These are phyloP conservation scores for Melanotaenia nigrans DNA, from an alignment of 2,797 vertebrate species.

Conservation along the genomic window DNA sequence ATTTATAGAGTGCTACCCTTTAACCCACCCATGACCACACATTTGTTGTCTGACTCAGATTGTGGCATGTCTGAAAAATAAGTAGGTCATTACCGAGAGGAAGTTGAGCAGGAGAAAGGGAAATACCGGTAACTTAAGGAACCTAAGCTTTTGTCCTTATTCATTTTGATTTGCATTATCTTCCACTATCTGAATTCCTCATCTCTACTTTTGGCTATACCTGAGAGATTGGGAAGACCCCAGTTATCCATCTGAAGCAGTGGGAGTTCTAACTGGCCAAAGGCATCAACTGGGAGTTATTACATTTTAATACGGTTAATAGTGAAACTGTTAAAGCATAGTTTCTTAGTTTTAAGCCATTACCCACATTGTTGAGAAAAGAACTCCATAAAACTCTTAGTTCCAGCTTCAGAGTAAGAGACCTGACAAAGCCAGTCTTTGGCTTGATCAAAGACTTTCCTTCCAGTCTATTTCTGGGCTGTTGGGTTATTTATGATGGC, in stretches of 20 bases:
- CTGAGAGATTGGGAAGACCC: slow-evolving; percentile 37
- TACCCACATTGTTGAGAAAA: slow-evolving; percentile 13
- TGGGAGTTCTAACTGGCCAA: slow-evolving; percentile 32
- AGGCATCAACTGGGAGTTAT: slow-evolving; percentile 16
- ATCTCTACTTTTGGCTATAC: slow-evolving; percentile 29
- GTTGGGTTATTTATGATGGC: slow-evolving; percentile 67
- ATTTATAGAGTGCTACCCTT: slow-evolving; percentile 52
- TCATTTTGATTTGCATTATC: slow-evolving; percentile 60
- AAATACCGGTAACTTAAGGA: slow-evolving; percentile 45
- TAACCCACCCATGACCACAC: slow-evolving; percentile 58
- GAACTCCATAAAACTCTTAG: slow-evolving; percentile 23
- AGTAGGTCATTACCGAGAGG: slow-evolving; percentile 77
- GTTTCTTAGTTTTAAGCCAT: slow-evolving; percentile 10
- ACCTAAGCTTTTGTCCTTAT: slow-evolving; percentile 64
- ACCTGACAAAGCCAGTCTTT: slow-evolving; percentile 53
- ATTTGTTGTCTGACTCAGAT: slow-evolving; percentile 65
- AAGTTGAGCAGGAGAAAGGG: slow-evolving; percentile 51
- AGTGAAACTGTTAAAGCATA: background rate
- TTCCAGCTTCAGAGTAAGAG: slow-evolving; percentile 45
- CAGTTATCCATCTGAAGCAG: slow-evolving; percentile 36
- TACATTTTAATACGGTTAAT: background rate
- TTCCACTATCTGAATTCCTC: slow-evolving; percentile 44
- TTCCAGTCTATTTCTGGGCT: slow-evolving; percentile 60
- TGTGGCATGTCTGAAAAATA: slow-evolving; percentile 74
- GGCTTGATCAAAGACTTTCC: slow-evolving; percentile 46